These are phyloP conservation scores for Sinosuthora webbiana DNA, from an alignment of 2,113 vertebrate species.

Conservation along the genomic window DNA sequence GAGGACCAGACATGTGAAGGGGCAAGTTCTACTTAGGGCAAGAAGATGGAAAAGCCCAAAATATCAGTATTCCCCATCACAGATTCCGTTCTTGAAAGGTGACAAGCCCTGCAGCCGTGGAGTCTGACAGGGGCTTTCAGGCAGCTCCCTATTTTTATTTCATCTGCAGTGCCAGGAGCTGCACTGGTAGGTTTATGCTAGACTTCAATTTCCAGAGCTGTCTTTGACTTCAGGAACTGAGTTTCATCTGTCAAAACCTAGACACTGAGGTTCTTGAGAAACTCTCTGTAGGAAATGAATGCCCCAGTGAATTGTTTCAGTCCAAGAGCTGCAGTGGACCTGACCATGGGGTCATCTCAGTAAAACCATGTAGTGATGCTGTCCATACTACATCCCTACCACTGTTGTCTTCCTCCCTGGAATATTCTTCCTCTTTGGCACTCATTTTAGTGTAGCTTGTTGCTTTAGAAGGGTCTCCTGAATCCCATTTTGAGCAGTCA, in stretches of 20 bases:
- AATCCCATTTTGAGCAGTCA: fast-evolving
- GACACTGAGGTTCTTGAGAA: neutral
- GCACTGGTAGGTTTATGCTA: neutral
- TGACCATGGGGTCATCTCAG: neutral
- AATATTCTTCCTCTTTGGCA: neutral
- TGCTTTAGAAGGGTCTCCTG: neutral
- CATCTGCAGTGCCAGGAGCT: neutral
- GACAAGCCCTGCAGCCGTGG: neutral
- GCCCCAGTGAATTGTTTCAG: neutral
- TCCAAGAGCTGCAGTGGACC: neutral
- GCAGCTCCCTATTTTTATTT: neutral
- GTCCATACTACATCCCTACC: neutral
- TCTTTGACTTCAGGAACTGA: neutral
- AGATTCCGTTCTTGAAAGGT: neutral
- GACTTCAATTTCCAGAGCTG: neutral
- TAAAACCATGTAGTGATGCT: neutral
- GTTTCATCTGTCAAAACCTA: neutral
- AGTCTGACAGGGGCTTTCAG: neutral
- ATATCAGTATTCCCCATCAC: neutral
- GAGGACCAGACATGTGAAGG: neutral
- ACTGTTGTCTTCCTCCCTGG: neutral
- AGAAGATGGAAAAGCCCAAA: neutral
- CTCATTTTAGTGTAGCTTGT: neutral
- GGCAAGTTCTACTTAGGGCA: neutral
- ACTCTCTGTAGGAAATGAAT: neutral